Base-by-base conservation (phyloP, 2,888 invertebrate genomes). In the Amorpha juglandis region DNA sequence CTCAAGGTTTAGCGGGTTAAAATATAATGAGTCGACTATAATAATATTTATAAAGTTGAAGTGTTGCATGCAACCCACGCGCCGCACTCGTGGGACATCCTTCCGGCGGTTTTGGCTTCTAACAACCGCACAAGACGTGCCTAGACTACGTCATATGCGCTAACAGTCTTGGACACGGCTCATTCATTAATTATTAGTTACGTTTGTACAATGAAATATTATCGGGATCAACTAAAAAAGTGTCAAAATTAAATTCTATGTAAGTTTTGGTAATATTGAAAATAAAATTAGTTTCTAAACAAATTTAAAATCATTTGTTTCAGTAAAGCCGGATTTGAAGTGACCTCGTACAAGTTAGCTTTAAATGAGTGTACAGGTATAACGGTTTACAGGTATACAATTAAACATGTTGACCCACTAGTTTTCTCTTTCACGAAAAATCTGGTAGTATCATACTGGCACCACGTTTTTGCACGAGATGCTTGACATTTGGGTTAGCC, bases 51-150 rank as follows among this genome's bases (percentile, higher is more conserved):
- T 62, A 55, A 74, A 67, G 62, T 69, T 68, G 66, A 64, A 63
- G 62, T 50, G 64, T 70, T 62, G 68, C 62, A 84, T 81, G 78
- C 83, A 63, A 66, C 70, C 68, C 86, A 87, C 86, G 84, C 75
- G 70, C 69, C 66, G 51, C 73, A 69, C 74, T 73, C 78, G 67
- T 68, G 82, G 84, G 81, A 84, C 87, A 85, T 88, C 89, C 89
- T 89, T 89, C 89, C 89, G 87, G 82, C 71, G 78, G 80, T 81
- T 83, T 83, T 74, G 81, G 82, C 74, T 75, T 74, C 78, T 74
- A 78, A 84, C 86, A 84, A 83, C 80, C 77, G 76, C 68, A 74
- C 53, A 67, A 74, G 69, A 85, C 88, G 88, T 88, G 88, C 77
- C 68, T 67, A 19, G 86, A 84, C 80, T 86, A 62, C 35, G 45